Base-by-base conservation (phyloP, 1,140 invertebrate species). In the Neodiprion fabricii region DNA sequence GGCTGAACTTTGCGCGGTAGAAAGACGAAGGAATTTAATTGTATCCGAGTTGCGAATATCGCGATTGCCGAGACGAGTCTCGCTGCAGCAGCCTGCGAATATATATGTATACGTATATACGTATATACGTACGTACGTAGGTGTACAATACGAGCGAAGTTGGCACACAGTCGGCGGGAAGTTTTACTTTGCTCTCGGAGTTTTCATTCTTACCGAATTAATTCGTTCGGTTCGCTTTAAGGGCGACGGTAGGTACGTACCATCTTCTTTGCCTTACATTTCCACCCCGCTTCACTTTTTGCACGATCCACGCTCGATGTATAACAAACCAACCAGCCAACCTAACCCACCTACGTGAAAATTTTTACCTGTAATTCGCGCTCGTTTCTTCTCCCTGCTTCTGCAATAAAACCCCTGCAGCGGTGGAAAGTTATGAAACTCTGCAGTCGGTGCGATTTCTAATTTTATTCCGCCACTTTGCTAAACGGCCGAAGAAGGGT, bases 201-300 rank as follows among this genome's bases (percentile, higher is more conserved):
- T 78, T 81, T 80, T 79, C 82, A 77, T 80, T 81, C 80, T 79
- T 81, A 79, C 11, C 53, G 70, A 85, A 85, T 81, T 81, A 85
- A 83, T 85, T 83, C 77, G 79, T 82, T 79, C 77, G 78, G 71
- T 76, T 82, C 78, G 72, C 76, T 79, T 67, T 70, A 67, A 75
- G 72, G 17, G 72, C 66, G 70, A 28, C 50, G 49, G 48, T 61
- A 48, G 49, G 48, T 61, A 48, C 67, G 23, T 65, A 69, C 47
- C 66, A 66, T 65, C 72, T 40, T 71, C 70, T 75, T 75, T 28
- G 70, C 70, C n/a, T 17, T 70, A 21, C 8, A 5, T 9, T 70
- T 7, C 21, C 21, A 21, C 50, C 47, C n/a, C 9, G 11, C 40
- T 68, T 61, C 69, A 70, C 14, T 28, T 72, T 48, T 67, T 74